Conservation (phyloP, 2,797 vertebrate genomes). For the Selene dorsalis region DNA sequence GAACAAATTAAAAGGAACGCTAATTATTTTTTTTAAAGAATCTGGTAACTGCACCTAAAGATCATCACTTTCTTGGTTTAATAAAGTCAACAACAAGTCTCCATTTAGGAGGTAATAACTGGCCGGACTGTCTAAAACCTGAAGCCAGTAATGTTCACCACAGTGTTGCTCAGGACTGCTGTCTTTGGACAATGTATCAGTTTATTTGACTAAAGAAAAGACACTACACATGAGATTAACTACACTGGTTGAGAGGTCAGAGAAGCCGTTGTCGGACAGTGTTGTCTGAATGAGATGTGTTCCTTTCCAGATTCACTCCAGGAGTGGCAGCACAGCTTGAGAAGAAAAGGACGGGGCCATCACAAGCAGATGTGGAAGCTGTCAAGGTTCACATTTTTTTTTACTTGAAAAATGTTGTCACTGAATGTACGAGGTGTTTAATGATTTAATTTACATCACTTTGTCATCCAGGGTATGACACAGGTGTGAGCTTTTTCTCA, state of each 20-base stretch:
- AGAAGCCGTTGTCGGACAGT: constrained; percentile 74
- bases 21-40: too few relatives aligned
- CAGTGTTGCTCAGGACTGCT: constrained; percentile 90
- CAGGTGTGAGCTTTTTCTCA: neutral
- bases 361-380: constrained; percentile 94
- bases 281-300: constrained; percentile 23
- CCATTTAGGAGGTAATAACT: neutral
- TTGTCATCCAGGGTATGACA: neutral
- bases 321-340: constrained; percentile 90
- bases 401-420: neutral
- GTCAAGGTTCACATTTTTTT: constrained; percentile 87
- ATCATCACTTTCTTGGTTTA: neutral
- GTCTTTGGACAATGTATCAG: constrained; percentile 88
- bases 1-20: neutral
- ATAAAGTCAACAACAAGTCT: neutral
- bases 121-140: neutral
- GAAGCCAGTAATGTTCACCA: constrained; percentile 14
- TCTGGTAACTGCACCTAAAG: too few relatives aligned
- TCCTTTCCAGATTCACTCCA: constrained; percentile 87
- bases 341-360: constrained; percentile 91
- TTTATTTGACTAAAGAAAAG: constrained; percentile 90
- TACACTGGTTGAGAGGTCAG: constrained; percentile 88
- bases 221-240: constrained; percentile 94
- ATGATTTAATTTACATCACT: neutral
- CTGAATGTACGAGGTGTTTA: neutral